Base-by-base conservation (phyloP, 2,113 vertebrate genomes). In the Paradisaea rubra region DNA sequence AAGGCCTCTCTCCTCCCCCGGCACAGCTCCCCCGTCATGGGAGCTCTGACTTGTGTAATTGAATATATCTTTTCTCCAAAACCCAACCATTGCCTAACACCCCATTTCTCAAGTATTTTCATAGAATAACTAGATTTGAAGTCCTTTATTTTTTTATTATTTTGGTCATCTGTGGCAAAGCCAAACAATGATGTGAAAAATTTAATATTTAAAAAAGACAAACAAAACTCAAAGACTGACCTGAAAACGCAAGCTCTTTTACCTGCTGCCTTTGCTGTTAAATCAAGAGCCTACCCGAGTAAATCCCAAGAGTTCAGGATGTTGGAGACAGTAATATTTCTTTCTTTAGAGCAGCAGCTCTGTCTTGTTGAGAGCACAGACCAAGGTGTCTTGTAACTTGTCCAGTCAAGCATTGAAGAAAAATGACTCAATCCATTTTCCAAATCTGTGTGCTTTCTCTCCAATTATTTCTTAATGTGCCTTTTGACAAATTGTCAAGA, bases 391-490 rank as follows among this genome's bases (percentile, higher is more conserved):
- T 91, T 95, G 93, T 85, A 93, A 81, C 85, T 95, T 95, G 92
- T 69, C 94, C 91, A 96, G 86, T 88, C 95, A 96, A 96, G 96
- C 93, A 94, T 10, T 81, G 86, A 97, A 96, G 95, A 97, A 98
- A 98, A 98, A 98, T 96, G 68, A 86, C 80, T 97, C 95, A 87
- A 96, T 95, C 81, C 70, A 91, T 96, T 96, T 81, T 28, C 94
- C 97, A 97, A 96, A 96, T 93, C 86, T 81, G 88, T 88, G 79
- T 91, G 54, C 83, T 96, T 97, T 97, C 88, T 94, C 91, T 87
- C 74, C 92, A 97, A 95, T 97, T 97, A 96, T 96, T 96, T 97
- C 97, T 94, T 97, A 98, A 98, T 97, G 89, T 95, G 81, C 74
- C 59, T 96, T 98, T 93, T 95, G 93, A 97, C 95, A 97, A 94